Evolutionary conservation across 2,888 invertebrate genomes (phyloP).

Genomic region (Platerodrilus igneus): DNA sequence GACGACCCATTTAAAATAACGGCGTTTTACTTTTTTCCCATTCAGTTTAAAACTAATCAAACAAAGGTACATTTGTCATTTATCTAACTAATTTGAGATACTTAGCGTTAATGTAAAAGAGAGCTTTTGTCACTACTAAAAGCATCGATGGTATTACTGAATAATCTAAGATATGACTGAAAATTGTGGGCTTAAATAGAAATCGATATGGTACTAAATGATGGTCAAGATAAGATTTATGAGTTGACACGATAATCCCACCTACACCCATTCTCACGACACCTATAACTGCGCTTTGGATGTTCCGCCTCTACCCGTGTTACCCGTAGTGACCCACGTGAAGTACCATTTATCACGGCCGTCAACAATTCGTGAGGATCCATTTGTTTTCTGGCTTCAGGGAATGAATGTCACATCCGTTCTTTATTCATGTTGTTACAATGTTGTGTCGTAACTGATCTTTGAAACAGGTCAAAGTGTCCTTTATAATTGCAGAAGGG

Average conservation of each 20-base stretch:
- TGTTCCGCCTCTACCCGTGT: constrained; percentile 31
- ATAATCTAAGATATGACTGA: constrained; percentile 4
- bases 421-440: no score
- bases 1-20: constrained; percentile 10
- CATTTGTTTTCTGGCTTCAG: no score
- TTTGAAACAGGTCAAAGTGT: no score
- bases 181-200: not conserved
- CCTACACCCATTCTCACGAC: constrained; percentile 37
- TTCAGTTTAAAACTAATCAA: constrained; percentile 5
- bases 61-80: not conserved
- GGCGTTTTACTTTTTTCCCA: constrained; percentile 5
- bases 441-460: no score
- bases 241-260: constrained; percentile 32
- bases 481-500: no score
- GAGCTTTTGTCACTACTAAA: not conserved
- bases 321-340: constrained; percentile 32
- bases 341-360: constrained; percentile 32
- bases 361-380: constrained; percentile 21
- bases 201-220: constrained; percentile 5
- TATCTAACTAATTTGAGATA: not conserved
- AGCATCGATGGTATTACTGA: not conserved
- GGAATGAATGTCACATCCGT: no score
- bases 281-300: constrained; percentile 33
- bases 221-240: constrained; percentile 22
- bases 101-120: not conserved